Percentiles rank a stretch among this genome's conserved stretches.
These are phyloP conservation scores for Alsophila aescularia DNA, from an alignment of 2,888 invertebrate species.

Conservation along the genomic window DNA sequence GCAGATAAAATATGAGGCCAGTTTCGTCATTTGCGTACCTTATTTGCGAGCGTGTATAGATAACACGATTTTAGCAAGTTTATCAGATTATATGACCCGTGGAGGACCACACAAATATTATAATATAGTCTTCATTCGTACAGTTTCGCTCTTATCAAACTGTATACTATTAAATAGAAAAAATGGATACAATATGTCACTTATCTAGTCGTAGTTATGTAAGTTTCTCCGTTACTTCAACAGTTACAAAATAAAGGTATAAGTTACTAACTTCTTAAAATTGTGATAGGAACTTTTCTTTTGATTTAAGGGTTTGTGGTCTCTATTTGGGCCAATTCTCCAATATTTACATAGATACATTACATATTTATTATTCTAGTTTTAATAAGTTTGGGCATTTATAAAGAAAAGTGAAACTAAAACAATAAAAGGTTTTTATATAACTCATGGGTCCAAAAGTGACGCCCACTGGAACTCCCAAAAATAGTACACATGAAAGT, in stretches of 20 bases:
- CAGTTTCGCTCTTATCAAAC: constrained; percentile 26
- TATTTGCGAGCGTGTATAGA: constrained; percentile 33
- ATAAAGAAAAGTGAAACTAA: too few species aligned
- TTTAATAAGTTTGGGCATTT: too few species aligned
- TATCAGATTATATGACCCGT: constrained; percentile 38
- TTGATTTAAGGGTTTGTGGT: too few species aligned
- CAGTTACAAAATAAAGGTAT: background rate
- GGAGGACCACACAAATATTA: constrained; percentile 1
- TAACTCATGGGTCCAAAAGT: background rate
- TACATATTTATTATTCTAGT: too few species aligned
- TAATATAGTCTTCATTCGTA: constrained; percentile 20
- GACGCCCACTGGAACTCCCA: constrained; percentile 7
- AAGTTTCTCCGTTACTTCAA: constrained; percentile 1
- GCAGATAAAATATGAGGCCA: constrained; percentile 32
- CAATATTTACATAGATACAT: too few species aligned
- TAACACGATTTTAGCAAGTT: constrained; percentile 30
- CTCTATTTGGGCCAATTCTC: too few species aligned
- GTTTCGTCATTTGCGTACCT: constrained; percentile 32
- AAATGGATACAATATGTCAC: constrained; percentile 3
- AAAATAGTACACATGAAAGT: background rate
- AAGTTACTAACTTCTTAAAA: too few species aligned
- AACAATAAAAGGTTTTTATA: too few species aligned
- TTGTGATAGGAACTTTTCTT: too few species aligned
- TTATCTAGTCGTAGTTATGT: constrained; percentile 23
- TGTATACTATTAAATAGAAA: constrained; percentile 28